Base-by-base conservation (phyloP, 2,888 invertebrate species). In the Teleiodes luculella region DNA sequence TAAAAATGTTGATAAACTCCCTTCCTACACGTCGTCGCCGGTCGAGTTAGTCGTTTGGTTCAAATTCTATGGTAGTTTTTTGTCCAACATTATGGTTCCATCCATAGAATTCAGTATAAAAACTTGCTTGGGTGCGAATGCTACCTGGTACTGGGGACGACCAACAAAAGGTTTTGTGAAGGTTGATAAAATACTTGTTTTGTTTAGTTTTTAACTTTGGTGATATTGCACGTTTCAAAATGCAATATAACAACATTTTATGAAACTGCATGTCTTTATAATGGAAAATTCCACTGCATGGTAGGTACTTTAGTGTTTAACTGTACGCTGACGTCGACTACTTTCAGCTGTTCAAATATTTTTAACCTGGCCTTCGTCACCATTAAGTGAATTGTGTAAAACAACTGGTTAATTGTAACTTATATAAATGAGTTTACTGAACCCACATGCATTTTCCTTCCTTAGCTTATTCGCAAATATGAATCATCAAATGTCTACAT, bases 251-350 rank as follows among this genome's bases (percentile, higher is more conserved):
- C 13, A 28, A 43, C 13, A 28, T 11, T 5, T n/a, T 43, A 28
- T 13, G 43, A 43, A 43, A 43, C 43, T 20, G 13, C 43, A 28
- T 43, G 20, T n/a, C 20, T 7, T 39, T 31, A 41, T 52, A 1
- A 45, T 52, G 43, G 35, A 52, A 46, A 18, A 31, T 46, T 46
- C 31, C 31, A 46, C 30, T 31, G 14, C 10, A 2, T 46, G 35
- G 41, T 14, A 31, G 31, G 13, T 14, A 31, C 37, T 50, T 39
- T 1, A 11, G 8, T 7, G 16, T 16, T 20, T 43, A 20, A 14
- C 24, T 3, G n/a, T 16, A 6, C 7, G 20, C 39, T 28, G 45
- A 45, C 45, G 45, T 28, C 3, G 6, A 13, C 28, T 13, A 20
- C 24, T 24, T 45, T 24, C 45, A 45, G 45, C 28, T 45, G 45